Evolutionary conservation across 2,113 vertebrate species (phyloP), one percentile per base, ranked within the genome.

Genomic region (Cavia aperea): DNA sequence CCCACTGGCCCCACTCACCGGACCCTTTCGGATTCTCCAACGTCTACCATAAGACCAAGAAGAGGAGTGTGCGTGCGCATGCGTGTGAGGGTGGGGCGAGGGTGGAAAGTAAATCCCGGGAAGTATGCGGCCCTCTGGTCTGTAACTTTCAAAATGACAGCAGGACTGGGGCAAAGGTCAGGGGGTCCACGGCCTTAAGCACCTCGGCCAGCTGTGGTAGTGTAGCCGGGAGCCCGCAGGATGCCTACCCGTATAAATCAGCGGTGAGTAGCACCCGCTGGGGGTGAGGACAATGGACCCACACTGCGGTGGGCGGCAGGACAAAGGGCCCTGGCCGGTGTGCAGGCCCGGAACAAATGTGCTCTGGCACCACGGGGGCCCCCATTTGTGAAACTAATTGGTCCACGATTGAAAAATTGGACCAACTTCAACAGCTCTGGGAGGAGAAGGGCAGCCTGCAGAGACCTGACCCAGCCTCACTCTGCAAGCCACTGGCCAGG

Each of bases 351-450:
- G 97, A 98, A 98, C 97, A 98, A 98, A 98, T 98, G 97, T 94
- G 97, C 96, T 97, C 95, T 97, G 97, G 97, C 97, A 98, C 97
- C 96, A 96, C 94, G 66, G 97, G 95, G 97, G 95, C 96, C 97
- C 97, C 98, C 97, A 98, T 98, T 98, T 98, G 97, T 98, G 98
- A 98, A 98, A 97, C 98, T 98, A 98, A 98, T 98, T 98, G 98
- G 98, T 97, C 98, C 97, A 95, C 92, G 94, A 96, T 97, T 94
- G 96, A 97, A 97, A 96, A 95, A 95, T 49, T 31, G 90, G 96
- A 91, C 95, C 72, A 90, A 86, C 94, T 96, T 95, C 73, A 91
- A 91, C 95, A 96, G 95, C 87, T 62, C 6, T 9, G 87, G 16
- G 95, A 4, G 49, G 84, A 83, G 88, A 93, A 7, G 81, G 94